Evolutionary conservation across 1,140 invertebrate genomes (phyloP).

Genomic region (Samia ricini): DNA sequence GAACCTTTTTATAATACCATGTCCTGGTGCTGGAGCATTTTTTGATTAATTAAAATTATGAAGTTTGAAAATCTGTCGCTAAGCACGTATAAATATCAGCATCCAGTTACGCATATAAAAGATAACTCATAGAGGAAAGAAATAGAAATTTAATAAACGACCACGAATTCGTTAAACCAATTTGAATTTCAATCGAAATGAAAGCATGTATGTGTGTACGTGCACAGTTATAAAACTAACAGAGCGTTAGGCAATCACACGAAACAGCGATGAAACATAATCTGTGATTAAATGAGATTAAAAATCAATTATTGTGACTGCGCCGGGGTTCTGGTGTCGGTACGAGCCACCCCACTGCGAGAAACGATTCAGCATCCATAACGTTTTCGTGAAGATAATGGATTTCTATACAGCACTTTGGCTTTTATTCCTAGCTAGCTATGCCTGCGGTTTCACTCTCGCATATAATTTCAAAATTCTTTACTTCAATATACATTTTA

Average conservation of each 20-base stretch:
- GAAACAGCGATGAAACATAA: background rate
- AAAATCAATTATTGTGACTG: background rate
- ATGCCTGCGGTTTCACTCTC: too few relatives aligned
- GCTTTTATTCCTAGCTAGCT: background rate
- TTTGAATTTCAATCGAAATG: conserved; percentile 1
- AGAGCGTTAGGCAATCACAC: background rate
- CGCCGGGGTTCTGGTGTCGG: background rate
- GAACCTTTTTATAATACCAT: too few relatives aligned
- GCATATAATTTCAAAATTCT: too few relatives aligned
- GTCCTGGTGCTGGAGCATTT: too few relatives aligned
- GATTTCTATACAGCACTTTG: background rate
- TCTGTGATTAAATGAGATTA: background rate
- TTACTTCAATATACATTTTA: too few relatives aligned
- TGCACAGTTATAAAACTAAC: background rate
- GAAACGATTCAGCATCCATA: background rate
- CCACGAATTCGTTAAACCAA: conserved; percentile 6
- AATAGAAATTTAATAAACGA: conserved; percentile 10
- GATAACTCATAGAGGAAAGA: background rate
- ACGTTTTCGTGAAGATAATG: background rate
- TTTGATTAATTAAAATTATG: too few relatives aligned
- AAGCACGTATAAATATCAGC: too few relatives aligned
- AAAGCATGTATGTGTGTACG: background rate
- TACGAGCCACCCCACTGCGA: background rate
- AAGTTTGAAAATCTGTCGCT: too few relatives aligned
- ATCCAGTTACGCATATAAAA: background rate